These are phyloP conservation scores for Oedothorax gibbosus DNA, from an alignment of 1,140 invertebrate species.

Conservation along the genomic window DNA sequence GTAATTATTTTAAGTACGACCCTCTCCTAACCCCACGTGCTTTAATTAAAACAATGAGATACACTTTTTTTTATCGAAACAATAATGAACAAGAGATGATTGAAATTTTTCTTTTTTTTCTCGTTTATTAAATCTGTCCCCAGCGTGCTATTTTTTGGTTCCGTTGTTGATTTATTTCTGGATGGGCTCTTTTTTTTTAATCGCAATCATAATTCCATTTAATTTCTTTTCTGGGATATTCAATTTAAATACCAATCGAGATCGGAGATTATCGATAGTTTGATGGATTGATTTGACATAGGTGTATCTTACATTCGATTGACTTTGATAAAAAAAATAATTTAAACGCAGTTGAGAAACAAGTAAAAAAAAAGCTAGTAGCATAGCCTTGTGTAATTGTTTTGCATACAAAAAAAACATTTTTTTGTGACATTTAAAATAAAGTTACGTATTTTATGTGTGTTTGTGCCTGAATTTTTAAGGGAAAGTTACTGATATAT, in stretches of 20 bases:
- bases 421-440: too few relatives aligned
- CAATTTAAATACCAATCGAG: conserved; percentile 15
- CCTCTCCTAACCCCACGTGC: background rate
- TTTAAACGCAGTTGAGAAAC: too few relatives aligned
- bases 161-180: background rate
- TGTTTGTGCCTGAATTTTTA: too few relatives aligned
- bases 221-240: background rate
- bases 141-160: background rate
- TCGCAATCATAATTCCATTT: background rate
- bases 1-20: conserved; percentile 15
- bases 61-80: conserved; percentile 19
- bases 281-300: too few relatives aligned
- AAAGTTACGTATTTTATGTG: too few relatives aligned
- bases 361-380: too few relatives aligned
- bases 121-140: conserved; percentile 24
- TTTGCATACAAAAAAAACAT: too few relatives aligned
- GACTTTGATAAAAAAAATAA: too few relatives aligned
- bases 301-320: too few relatives aligned
- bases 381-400: too few relatives aligned
- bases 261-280: background rate
- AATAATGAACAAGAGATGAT: conserved; percentile 4
- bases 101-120: background rate
- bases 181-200: background rate
- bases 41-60: conserved; percentile 52
- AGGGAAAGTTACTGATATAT: too few relatives aligned